A percentile compares a stretch with the other conserved stretches of the same genome.
Evolutionary conservation across 2,113 vertebrate species (phyloP).

Genomic region (Percopsis transmontana): DNA sequence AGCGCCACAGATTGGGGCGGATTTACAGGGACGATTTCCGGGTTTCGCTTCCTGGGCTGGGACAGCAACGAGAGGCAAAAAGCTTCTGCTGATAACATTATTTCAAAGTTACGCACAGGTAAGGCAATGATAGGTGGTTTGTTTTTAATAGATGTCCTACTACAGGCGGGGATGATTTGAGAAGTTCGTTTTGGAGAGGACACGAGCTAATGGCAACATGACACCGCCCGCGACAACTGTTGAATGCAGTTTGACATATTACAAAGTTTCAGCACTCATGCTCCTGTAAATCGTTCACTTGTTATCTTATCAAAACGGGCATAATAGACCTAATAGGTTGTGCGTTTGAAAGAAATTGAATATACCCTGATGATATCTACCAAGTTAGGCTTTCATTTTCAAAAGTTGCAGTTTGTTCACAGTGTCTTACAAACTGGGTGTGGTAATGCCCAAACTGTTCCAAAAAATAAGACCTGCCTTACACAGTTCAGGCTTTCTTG

Average conservation of each 20-base stretch:
- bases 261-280: neutral
- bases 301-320: no score
- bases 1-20: constrained; percentile 64
- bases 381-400: no score
- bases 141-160: neutral
- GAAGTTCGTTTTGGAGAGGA: neutral
- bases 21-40: constrained; percentile 68
- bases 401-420: constrained; percentile 25
- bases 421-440: constrained; percentile 65
- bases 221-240: constrained; percentile 60
- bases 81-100: constrained; percentile 24
- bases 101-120: constrained; percentile 67
- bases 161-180: neutral
- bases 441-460: constrained; percentile 55
- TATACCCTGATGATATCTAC: no score
- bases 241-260: constrained; percentile 63
- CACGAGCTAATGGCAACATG: constrained; percentile 45
- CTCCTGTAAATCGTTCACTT: no score
- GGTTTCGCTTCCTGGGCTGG: constrained; percentile 78
- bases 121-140: constrained; percentile 44
- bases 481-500: neutral
- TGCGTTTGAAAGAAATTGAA: no score
- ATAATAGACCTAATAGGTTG: no score
- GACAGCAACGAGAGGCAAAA: constrained; percentile 59
- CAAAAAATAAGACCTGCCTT: constrained; percentile 36